These are phyloP conservation scores for Leptodirus hochenwartii DNA, from an alignment of 2,888 invertebrate genomes.

Conservation along the genomic window DNA sequence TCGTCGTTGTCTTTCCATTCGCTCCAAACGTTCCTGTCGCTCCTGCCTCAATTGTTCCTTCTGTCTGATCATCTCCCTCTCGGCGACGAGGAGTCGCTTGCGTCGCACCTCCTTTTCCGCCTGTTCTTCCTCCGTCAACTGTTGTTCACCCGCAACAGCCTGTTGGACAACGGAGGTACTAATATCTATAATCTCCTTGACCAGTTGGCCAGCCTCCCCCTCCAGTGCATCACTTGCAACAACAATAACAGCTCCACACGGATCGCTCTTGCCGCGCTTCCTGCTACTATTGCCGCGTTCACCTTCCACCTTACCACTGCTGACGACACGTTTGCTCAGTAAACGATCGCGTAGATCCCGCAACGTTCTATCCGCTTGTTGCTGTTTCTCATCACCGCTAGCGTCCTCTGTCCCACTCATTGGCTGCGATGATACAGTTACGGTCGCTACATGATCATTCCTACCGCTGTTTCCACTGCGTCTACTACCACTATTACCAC, in stretches of 20 bases:
- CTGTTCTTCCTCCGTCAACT: conserved; percentile 24
- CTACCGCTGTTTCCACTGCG: no score
- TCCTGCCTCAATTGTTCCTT: conserved; percentile 49
- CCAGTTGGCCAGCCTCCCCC: conserved; percentile 26
- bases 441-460: no score
- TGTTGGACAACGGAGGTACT: conserved; percentile 20
- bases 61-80: conserved; percentile 58
- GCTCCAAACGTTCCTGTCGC: conserved; percentile 10
- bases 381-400: conserved; percentile 26
- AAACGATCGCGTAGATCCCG: conserved; percentile 60
- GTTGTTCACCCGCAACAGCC: conserved; percentile 28
- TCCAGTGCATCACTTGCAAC: conserved; percentile 20
- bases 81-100: conserved; percentile 51
- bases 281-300: no score
- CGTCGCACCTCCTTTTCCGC: conserved; percentile 36
- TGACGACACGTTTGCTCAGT: conserved; percentile 48
- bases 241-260: conserved; percentile 16
- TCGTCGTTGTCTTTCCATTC: no score
- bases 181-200: conserved; percentile 27
- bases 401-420: no score
- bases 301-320: no score
- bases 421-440: no score
- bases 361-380: conserved; percentile 40
- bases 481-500: no score
- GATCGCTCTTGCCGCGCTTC: conserved; percentile 18